These are phyloP conservation scores for Climacteris rufus DNA, from an alignment of 2,113 vertebrate species.

Conservation along the genomic window DNA sequence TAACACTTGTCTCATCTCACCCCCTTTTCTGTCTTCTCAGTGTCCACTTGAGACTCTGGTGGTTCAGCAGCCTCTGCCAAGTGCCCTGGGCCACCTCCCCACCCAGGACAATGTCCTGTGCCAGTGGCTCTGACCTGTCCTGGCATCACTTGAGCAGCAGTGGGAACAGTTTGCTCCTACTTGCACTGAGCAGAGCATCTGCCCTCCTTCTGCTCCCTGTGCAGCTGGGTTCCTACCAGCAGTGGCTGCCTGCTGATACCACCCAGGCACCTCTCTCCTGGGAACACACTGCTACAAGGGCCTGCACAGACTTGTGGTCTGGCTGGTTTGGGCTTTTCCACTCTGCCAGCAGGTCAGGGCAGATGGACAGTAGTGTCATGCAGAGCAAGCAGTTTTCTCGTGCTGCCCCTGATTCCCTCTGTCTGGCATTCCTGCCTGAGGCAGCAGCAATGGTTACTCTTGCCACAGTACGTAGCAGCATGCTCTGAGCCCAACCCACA, in stretches of 20 bases:
- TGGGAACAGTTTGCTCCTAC: background rate
- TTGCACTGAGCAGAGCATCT: background rate
- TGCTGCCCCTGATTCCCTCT: background rate
- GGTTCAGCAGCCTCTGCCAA: background rate
- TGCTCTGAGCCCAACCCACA: background rate
- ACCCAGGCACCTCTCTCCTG: background rate
- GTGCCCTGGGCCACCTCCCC: background rate
- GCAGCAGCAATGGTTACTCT: background rate
- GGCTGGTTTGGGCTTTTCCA: background rate
- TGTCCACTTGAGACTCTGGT: rapidly evolving
- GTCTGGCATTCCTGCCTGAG: background rate
- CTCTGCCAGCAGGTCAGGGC: background rate
- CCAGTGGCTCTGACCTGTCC: background rate
- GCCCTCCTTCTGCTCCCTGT: background rate
- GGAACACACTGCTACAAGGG: rapidly evolving
- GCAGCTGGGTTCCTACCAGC: background rate
- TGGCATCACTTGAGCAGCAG: background rate
- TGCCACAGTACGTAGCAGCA: background rate
- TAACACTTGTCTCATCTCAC: background rate
- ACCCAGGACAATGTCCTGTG: rapidly evolving
- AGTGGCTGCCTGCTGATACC: background rate
- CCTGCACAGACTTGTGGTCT: background rate
- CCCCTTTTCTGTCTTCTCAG: background rate
- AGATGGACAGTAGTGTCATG: background rate
- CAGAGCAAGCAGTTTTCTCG: background rate